Conservation (phyloP, 2,797 vertebrate species). For the Pangasius krempfi region DNA sequence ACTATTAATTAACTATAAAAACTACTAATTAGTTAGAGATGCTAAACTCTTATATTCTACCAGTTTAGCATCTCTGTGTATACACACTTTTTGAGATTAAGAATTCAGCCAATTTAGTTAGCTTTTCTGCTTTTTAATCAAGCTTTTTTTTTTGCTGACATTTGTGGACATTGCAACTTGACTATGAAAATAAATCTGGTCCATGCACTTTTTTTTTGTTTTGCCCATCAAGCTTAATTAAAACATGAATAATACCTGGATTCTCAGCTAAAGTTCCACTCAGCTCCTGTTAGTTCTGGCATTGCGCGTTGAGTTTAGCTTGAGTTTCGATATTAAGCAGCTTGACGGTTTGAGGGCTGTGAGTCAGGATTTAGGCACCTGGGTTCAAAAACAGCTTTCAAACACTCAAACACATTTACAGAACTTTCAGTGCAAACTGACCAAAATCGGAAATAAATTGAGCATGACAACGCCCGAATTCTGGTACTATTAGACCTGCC, state of each 20-base stretch:
- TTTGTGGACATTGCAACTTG: background rate
- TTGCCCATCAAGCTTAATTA: background rate
- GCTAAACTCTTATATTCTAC: too few relatives aligned
- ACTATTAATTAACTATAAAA: too few relatives aligned
- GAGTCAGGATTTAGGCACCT: background rate
- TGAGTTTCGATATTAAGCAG: constrained; percentile 10
- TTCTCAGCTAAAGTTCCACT: background rate
- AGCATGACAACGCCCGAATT: background rate
- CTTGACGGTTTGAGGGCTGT: constrained; percentile 4
- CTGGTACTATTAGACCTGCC: background rate
- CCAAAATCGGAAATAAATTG: background rate
- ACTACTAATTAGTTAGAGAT: too few relatives aligned
- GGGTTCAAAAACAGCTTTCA: background rate
- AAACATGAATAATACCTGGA: background rate
- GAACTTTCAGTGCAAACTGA: background rate
- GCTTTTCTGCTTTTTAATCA: background rate
- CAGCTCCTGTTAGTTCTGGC: constrained; percentile 5
- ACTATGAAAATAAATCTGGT: background rate
- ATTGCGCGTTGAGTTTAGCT: background rate
- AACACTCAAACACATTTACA: background rate
- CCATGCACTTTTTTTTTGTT: background rate
- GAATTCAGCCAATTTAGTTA: background rate
- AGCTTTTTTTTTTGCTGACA: background rate
- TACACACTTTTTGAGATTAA: background rate
- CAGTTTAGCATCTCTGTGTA: background rate